Percentiles rank a stretch among this genome's conserved stretches.
phyloP scores from a whole-genome alignment of 1,140 invertebrate genomes.

The Cyclargus thomasi region DNA sequence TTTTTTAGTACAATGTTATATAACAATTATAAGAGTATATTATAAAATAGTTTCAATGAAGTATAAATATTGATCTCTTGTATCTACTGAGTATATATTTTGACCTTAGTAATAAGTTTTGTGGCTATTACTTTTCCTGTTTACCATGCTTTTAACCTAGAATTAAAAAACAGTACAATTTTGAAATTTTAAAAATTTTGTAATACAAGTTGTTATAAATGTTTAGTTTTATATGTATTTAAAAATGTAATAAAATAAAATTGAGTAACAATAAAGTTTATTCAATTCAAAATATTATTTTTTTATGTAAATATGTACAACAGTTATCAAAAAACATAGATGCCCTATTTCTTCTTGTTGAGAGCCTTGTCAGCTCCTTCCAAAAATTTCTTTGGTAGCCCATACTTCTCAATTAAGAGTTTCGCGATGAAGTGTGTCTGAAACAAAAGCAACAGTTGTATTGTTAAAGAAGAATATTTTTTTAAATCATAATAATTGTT shows the following conservation, averaged over 20 bases:
- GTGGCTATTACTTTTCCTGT: not conserved
- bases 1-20: not conserved
- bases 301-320: constrained; percentile 7
- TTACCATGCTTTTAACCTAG: not conserved
- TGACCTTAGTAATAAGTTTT: not conserved
- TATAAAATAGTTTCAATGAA: not conserved
- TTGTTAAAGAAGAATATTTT: no score
- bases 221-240: constrained; percentile 6
- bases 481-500: no score
- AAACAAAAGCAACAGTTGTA: no score
- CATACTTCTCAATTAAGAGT: constrained; percentile 69
- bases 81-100: not conserved
- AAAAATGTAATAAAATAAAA: constrained; percentile 14
- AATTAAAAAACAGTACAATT: not conserved
- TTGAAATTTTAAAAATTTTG: not conserved
- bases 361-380: constrained; percentile 71
- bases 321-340: constrained; percentile 16
- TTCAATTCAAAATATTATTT: constrained; percentile 16
- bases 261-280: constrained; percentile 19
- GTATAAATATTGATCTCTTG: not conserved
- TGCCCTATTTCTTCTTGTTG: constrained; percentile 63
- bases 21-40: not conserved
- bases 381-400: constrained; percentile 69
- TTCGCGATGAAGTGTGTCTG: constrained; percentile 71
- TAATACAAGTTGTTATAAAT: not conserved